A percentile compares a stretch with the other conserved stretches of the same genome.
Evolutionary conservation across 1,140 invertebrate species (phyloP).

Genomic region (Zaprionus kolodkinae): DNA sequence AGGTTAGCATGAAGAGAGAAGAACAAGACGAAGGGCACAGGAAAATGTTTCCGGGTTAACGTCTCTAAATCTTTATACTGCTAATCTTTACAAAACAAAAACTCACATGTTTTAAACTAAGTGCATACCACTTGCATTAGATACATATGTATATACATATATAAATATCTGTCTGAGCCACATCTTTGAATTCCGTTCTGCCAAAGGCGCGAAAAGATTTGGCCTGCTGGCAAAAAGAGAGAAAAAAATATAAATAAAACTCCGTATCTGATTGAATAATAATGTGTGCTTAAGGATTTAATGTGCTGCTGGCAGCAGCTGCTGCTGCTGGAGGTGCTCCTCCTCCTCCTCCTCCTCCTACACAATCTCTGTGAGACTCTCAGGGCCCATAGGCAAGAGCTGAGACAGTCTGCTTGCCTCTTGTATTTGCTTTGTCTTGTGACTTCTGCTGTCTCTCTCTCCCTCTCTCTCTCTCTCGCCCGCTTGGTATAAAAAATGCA

Average conservation of each 20-base stretch:
- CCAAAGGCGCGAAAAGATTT: constrained; percentile 26
- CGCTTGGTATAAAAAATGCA: constrained; percentile 56
- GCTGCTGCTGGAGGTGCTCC: constrained; percentile 25
- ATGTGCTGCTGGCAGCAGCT: constrained; percentile 66
- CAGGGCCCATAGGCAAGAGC: constrained; percentile 2
- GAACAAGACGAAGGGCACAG: too few relatives aligned
- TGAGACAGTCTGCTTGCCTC: not conserved
- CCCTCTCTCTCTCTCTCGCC: not conserved
- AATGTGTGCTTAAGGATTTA: constrained; percentile 81
- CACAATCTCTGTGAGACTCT: not conserved
- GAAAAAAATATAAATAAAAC: constrained; percentile 58
- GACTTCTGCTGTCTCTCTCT: constrained; percentile 18
- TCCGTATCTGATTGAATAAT: constrained; percentile 82
- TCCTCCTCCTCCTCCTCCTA: too few relatives aligned
- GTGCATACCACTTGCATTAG: too few relatives aligned
- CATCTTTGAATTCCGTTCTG: constrained; percentile 10
- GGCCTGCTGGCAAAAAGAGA: not conserved
- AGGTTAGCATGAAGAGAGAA: too few relatives aligned
- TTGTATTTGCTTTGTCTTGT: constrained; percentile 32
- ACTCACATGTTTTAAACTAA: too few relatives aligned
- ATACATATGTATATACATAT: not conserved
- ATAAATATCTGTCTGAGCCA: not conserved
- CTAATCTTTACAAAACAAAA: too few relatives aligned
- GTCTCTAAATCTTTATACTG: too few relatives aligned
- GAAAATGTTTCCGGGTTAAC: too few relatives aligned